Percentiles rank a stretch among this genome's conserved stretches.
These are phyloP conservation scores for Rana temporaria DNA, from an alignment of 2,113 vertebrate species.

Conservation along the genomic window DNA sequence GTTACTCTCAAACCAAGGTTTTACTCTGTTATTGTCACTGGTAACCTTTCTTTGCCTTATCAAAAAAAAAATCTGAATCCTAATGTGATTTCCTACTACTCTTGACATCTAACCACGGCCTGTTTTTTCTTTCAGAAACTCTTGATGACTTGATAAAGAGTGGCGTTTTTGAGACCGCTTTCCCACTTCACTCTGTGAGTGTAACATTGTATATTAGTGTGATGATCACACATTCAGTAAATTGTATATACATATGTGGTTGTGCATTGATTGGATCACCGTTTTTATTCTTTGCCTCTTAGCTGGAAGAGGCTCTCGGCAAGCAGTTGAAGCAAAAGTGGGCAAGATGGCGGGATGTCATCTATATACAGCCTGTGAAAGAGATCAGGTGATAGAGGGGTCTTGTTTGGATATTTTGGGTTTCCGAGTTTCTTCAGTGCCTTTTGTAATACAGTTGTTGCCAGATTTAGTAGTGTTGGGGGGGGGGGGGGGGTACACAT, in stretches of 20 bases:
- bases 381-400: constrained; percentile 75
- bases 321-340: constrained; percentile 68
- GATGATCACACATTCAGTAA: background rate
- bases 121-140: background rate
- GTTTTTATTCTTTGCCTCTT: background rate
- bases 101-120: background rate
- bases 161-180: constrained; percentile 81
- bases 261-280: background rate
- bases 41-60: too few relatives aligned
- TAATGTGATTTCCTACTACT: too few relatives aligned
- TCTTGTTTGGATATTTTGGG: background rate
- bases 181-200: constrained; percentile 88
- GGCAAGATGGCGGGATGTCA: constrained; percentile 78
- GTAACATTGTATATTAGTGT: background rate
- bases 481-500: background rate
- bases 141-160: constrained; percentile 67
- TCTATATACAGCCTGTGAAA: constrained; percentile 69
- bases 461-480: background rate
- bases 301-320: constrained; percentile 66
- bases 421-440: background rate
- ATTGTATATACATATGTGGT: background rate
- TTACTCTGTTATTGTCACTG: too few relatives aligned
- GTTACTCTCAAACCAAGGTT: too few relatives aligned
- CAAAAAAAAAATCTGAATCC: too few relatives aligned
- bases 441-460: background rate